Percentiles rank a stretch among this genome's conserved stretches.
These are phyloP conservation scores for Magallana nippona DNA, from an alignment of 2,888 invertebrate species.

Conservation along the genomic window DNA sequence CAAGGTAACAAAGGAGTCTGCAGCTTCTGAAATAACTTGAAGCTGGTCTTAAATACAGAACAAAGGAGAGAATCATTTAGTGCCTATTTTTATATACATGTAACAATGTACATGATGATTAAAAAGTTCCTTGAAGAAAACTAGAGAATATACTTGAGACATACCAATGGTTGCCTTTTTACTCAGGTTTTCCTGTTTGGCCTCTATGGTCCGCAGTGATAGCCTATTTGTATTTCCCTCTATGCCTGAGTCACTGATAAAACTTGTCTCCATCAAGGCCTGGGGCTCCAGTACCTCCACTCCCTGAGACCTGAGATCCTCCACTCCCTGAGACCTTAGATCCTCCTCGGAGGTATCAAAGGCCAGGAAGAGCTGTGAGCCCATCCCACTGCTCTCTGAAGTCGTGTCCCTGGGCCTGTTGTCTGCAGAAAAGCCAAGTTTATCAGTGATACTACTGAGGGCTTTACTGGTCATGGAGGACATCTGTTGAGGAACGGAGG, in stretches of 20 bases:
- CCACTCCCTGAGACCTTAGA: neutral
- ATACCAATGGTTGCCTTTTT: constrained; percentile 50
- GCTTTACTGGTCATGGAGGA: constrained; percentile 72
- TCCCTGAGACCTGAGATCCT: too few species aligned
- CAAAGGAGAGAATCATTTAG: neutral
- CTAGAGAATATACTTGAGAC: neutral
- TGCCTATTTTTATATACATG: neutral
- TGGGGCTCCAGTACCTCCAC: too few species aligned
- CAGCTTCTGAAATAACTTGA: neutral
- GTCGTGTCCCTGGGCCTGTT: constrained; percentile 42
- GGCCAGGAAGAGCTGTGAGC: constrained; percentile 45
- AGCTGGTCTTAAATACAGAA: neutral
- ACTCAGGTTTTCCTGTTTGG: constrained; percentile 62
- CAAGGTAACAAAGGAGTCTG: constrained; percentile 39
- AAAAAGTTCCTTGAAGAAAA: too few species aligned
- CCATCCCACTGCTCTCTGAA: constrained; percentile 44
- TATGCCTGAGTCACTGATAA: neutral
- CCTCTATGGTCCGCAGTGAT: constrained; percentile 60
- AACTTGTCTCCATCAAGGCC: neutral
- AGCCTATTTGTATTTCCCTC: constrained; percentile 36
- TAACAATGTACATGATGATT: neutral
- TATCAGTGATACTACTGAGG: constrained; percentile 65
- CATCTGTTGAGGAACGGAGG: constrained; percentile 52
- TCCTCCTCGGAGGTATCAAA: constrained; percentile 48
- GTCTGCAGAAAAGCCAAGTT: constrained; percentile 44